Conservation (phyloP, 1,140 invertebrate genomes). For the Leptinotarsa undecemlineata region DNA sequence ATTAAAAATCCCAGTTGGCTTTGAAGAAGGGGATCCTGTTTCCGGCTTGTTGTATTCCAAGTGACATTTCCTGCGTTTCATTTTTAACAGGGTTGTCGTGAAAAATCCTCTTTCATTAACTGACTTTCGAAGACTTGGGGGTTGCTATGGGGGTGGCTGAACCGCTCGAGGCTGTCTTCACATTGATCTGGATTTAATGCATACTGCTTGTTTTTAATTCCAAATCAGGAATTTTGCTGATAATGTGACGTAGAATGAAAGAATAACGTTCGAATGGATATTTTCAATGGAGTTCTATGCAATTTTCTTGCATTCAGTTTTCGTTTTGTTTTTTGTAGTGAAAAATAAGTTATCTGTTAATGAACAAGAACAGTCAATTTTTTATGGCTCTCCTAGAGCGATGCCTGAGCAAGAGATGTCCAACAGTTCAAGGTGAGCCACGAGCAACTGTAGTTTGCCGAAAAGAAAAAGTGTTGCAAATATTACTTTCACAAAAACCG, state of each 20-base stretch:
- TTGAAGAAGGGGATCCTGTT: constrained; percentile 17
- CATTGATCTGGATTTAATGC: constrained; percentile 41
- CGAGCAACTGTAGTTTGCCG: not conserved
- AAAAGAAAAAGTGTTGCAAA: constrained; percentile 10
- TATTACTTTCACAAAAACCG: too few species aligned
- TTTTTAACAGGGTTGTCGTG: constrained; percentile 48
- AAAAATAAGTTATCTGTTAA: too few species aligned
- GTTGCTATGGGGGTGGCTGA: constrained; percentile 41
- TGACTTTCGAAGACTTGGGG: constrained; percentile 45
- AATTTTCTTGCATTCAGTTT: too few species aligned
- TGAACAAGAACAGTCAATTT: too few species aligned
- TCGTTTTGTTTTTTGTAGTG: not conserved
- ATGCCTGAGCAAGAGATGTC: too few species aligned
- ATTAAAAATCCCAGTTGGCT: constrained; percentile 34
- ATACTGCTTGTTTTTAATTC: constrained; percentile 44
- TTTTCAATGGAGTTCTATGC: too few species aligned
- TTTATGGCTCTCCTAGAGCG: too few species aligned
- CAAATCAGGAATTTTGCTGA: constrained; percentile 2
- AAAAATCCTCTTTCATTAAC: constrained; percentile 54
- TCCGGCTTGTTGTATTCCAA: constrained; percentile 35
- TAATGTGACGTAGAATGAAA: not conserved
- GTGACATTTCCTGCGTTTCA: constrained; percentile 43
- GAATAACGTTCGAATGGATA: too few species aligned
- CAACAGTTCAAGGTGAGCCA: not conserved
- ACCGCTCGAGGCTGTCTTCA: constrained; percentile 23